Evolutionary conservation across 1,140 invertebrate species (phyloP).

Genomic region (Nasonia giraulti): DNA sequence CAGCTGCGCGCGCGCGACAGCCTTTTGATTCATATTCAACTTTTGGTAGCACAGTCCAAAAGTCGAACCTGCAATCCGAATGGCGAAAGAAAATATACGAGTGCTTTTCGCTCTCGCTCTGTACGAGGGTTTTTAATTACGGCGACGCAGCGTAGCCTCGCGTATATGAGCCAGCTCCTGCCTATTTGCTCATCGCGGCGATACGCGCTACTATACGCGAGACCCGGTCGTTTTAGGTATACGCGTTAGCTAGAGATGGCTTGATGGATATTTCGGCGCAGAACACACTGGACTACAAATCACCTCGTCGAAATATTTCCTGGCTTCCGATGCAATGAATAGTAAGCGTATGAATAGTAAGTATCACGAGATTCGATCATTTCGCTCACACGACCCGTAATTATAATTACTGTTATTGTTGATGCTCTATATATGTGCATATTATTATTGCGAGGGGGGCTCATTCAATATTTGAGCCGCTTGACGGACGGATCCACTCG

Average conservation of each 20-base stretch:
- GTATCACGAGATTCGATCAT: constrained; percentile 25
- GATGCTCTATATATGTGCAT: constrained; percentile 14
- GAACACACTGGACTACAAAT: constrained; percentile 16
- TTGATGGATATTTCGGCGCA: constrained; percentile 36
- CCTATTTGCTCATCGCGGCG: neutral
- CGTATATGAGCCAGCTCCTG: too few species aligned
- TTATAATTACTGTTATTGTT: constrained; percentile 41
- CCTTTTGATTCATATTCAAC: constrained; percentile 9
- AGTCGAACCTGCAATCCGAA: neutral
- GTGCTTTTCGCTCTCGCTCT: neutral
- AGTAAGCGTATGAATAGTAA: too few species aligned
- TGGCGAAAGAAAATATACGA: neutral
- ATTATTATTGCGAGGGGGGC: constrained; percentile 25
- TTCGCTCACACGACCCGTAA: constrained; percentile 29
- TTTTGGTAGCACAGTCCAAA: neutral
- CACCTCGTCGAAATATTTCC: constrained; percentile 26
- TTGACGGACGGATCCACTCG: constrained; percentile 3
- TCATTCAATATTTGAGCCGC: constrained; percentile 37
- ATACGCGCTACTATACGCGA: too few species aligned
- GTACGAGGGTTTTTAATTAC: neutral
- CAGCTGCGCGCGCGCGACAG: neutral
- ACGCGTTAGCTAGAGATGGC: neutral
- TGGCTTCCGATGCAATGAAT: constrained; percentile 44
- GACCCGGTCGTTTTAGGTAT: neutral
- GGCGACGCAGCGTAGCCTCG: too few species aligned